Evolutionary conservation across 2,888 invertebrate species (phyloP).

Genomic region (Cephus spinipes): DNA sequence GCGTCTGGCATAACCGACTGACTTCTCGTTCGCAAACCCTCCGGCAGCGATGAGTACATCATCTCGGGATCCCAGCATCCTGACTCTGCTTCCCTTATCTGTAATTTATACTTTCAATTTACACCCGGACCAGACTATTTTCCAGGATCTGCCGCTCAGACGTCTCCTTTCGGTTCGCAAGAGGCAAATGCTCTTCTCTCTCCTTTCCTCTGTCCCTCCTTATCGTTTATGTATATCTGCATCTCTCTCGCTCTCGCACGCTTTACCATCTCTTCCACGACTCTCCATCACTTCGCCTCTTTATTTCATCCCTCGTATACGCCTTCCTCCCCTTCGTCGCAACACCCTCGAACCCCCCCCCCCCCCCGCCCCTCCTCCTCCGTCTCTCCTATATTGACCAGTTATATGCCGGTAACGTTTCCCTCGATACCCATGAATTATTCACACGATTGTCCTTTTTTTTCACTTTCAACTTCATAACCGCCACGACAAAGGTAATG

Average conservation of each 20-base stretch:
- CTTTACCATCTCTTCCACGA: not conserved
- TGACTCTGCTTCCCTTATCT: constrained; percentile 52
- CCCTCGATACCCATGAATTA: not conserved
- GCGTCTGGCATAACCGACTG: constrained; percentile 56
- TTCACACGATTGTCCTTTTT: not conserved
- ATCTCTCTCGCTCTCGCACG: not conserved
- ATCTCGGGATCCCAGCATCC: constrained; percentile 11
- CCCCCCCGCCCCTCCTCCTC: too few species aligned
- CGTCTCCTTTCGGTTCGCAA: not conserved
- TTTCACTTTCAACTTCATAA: not conserved
- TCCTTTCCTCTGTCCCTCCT: not conserved
- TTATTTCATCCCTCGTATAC: not conserved
- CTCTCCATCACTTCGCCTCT: not conserved
- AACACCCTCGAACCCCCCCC: too few species aligned
- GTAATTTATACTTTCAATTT: constrained; percentile 64
- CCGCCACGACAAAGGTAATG: not conserved
- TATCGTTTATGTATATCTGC: not conserved
- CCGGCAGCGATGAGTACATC: constrained; percentile 28
- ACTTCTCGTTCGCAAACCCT: constrained; percentile 34
- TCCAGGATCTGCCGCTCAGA: not conserved
- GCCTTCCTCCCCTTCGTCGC: too few species aligned
- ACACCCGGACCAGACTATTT: constrained; percentile 26
- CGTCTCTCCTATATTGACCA: not conserved
- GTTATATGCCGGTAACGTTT: not conserved
- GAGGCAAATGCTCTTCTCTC: not conserved